Evolutionary conservation across 1,140 invertebrate species (phyloP).

Genomic region (Listronotus oregonensis): DNA sequence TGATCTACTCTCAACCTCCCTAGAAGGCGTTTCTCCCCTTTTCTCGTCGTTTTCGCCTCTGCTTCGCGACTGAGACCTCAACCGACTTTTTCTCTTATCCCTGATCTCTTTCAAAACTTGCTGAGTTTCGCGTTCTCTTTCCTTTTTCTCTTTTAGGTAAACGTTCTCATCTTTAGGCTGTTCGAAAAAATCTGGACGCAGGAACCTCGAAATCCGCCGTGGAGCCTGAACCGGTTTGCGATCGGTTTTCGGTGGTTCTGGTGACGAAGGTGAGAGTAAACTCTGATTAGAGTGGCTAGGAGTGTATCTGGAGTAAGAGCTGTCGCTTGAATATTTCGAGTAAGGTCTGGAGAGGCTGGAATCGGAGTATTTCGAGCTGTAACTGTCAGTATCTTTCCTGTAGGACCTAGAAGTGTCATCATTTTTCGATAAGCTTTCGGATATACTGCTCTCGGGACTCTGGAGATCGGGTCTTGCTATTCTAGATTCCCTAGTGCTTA

Average conservation of each 20-base stretch:
- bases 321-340: constrained; percentile 38
- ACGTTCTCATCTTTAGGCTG: constrained; percentile 68
- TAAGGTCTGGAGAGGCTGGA: constrained; percentile 40
- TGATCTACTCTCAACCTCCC: background rate
- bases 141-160: constrained; percentile 72
- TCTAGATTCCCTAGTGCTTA: constrained; percentile 41
- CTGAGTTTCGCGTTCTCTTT: constrained; percentile 67
- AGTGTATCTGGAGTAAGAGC: constrained; percentile 28
- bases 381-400: constrained; percentile 37
- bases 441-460: constrained; percentile 50
- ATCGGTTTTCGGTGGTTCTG: constrained; percentile 41
- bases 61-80: constrained; percentile 41
- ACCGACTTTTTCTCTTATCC: constrained; percentile 62
- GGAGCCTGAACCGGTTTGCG: constrained; percentile 42
- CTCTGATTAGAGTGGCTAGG: constrained; percentile 33
- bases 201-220: constrained; percentile 70
- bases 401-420: constrained; percentile 41
- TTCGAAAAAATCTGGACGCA: constrained; percentile 80
- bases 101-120: constrained; percentile 67
- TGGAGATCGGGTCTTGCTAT: constrained; percentile 34
- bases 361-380: constrained; percentile 37
- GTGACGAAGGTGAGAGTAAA: constrained; percentile 21
- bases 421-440: constrained; percentile 45
- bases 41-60: constrained; percentile 19
- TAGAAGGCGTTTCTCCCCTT: background rate